These are phyloP conservation scores for Microctenopoma stevenorrisi DNA, from an alignment of 2,797 vertebrate genomes.

Conservation along the genomic window DNA sequence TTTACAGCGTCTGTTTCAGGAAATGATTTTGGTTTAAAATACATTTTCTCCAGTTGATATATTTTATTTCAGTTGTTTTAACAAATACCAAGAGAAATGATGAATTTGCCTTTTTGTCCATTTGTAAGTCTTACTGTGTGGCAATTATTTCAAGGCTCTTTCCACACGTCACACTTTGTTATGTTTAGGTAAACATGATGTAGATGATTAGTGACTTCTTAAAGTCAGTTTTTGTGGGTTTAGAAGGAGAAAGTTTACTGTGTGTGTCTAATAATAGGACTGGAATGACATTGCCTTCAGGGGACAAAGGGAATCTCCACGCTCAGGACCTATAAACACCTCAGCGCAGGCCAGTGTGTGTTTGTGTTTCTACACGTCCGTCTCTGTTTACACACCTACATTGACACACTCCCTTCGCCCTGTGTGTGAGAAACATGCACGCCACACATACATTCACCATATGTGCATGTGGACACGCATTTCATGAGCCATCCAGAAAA, in stretches of 20 bases:
- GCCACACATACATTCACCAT: constrained; percentile 20
- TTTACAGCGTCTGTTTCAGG: neutral
- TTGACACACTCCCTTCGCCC: constrained; percentile 61
- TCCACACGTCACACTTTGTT: neutral
- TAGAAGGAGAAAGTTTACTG: neutral
- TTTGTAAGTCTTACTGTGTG: too few species aligned
- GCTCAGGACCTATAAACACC: constrained; percentile 63
- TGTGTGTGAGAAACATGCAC: constrained; percentile 47
- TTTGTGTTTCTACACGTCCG: constrained; percentile 2
- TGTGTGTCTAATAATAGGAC: constrained; percentile 35
- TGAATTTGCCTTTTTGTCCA: too few species aligned
- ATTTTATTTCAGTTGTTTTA: too few species aligned
- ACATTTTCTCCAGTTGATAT: too few species aligned
- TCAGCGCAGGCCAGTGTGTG: constrained; percentile 39
- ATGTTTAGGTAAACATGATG: constrained; percentile 3
- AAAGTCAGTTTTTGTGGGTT: neutral
- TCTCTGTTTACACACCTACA: constrained; percentile 63
- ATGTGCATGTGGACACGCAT: constrained; percentile 22
- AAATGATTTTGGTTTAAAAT: neutral
- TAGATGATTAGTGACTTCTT: neutral
- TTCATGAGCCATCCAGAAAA: constrained; percentile 60
- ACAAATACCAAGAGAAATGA: too few species aligned
- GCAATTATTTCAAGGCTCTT: too few species aligned
- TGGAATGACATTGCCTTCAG: constrained; percentile 43
- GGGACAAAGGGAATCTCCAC: constrained; percentile 55